Evolutionary conservation across 2,888 invertebrate genomes (phyloP), one percentile per base, ranked within the genome.

Genomic region (Chaetogeoica ovagalla): DNA sequence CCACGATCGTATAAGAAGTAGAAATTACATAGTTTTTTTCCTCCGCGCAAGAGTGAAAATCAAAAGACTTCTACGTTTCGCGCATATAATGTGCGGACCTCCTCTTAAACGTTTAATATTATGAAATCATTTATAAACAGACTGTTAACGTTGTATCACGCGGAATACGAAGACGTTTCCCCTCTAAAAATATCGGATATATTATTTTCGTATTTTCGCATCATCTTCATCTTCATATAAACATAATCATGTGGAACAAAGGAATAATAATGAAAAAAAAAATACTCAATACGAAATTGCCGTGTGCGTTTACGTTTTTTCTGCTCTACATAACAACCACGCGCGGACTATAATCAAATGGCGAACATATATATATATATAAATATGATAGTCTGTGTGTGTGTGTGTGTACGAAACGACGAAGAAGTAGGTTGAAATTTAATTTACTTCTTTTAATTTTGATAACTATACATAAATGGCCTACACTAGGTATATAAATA

Each of bases 261-360:
- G 39, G 65, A 30, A 30, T 30, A 1, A 30, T n/a, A 30, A 30
- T 4, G 30, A 30, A 30, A 1, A 30, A 30, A 30, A 30, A 30
- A 2, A 74, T 11, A 23, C n/a, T n/a, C n/a, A 23, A 55, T 43
- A 65, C 37, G 30, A 65, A 60, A 76, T 68, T 60, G 48, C 23
- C 37, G 68, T 59, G 68, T 59, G 68, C 59, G 43, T 76, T 57
- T 76, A 60, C n/a, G 59, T 76, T 76, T 66, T n/a, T 76, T 76
- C 57, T 76, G 76, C 76, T 76, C 76, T 76, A 76, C 59, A 76
- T 76, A 76, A 48, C 48, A 30, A 30, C 30, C 30, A 30, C n/a
- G 68, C 11, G 19, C 57, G 59, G 72, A 23, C 62, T 43, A 30
- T 30, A 62, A 62, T 19, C 23, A 72, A 48, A 23, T 37, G 1